These are phyloP conservation scores for Drosophila tsacasi DNA, from an alignment of 1,140 invertebrate genomes.

Conservation along the genomic window DNA sequence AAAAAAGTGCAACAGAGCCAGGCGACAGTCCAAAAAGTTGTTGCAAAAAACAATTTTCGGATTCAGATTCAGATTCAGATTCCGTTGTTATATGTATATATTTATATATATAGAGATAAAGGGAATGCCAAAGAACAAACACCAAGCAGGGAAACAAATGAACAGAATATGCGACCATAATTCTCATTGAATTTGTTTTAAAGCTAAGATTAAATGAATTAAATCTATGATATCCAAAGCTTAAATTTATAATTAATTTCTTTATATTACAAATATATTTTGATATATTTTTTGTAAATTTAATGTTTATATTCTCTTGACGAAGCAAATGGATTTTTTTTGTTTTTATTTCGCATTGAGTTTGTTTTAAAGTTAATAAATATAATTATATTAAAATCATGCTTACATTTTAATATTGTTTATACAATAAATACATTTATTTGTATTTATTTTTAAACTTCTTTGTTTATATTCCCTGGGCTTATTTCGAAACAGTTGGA, in stretches of 20 bases:
- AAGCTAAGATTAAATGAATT: not conserved
- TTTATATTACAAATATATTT: not conserved
- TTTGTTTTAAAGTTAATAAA: no score
- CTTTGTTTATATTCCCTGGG: slow-evolving; percentile 27
- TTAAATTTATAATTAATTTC: not conserved
- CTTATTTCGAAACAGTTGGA: slow-evolving; percentile 31
- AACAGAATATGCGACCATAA: not conserved
- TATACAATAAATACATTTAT: not conserved
- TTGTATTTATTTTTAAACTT: slow-evolving; percentile 25
- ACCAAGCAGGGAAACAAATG: not conserved
- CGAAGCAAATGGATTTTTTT: no score
- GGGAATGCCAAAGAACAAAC: slow-evolving; percentile 5
- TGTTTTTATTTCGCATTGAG: no score
- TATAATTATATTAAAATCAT: not conserved
- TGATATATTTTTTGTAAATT: no score
- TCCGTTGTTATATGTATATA: slow-evolving; percentile 1
- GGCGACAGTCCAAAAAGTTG: slow-evolving; percentile 69
- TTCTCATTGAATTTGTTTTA: not conserved
- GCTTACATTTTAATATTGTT: not conserved
- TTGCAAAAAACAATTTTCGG: slow-evolving; percentile 46
- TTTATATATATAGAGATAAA: not conserved
- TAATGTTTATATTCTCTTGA: no score
- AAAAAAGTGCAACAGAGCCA: slow-evolving; percentile 9
- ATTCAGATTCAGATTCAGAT: slow-evolving; percentile 13
- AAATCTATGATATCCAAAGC: not conserved